These are phyloP conservation scores for Pyrochroa serraticornis DNA, from an alignment of 2,888 invertebrate species.

Conservation along the genomic window DNA sequence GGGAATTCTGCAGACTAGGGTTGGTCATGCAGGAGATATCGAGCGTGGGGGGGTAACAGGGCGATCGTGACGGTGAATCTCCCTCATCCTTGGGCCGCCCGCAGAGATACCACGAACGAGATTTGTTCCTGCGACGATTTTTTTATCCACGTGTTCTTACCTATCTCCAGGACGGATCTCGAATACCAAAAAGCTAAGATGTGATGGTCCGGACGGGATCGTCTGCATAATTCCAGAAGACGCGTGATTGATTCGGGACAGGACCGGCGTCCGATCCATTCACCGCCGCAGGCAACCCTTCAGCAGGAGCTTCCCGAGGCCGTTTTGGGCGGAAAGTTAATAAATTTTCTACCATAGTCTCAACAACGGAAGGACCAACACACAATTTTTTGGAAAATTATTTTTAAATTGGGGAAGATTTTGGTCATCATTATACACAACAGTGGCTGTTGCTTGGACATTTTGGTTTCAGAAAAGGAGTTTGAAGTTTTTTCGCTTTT, in stretches of 20 bases:
- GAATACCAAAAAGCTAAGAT: conserved; percentile 1
- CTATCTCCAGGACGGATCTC: neutral
- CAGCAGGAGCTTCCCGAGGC: too few species aligned
- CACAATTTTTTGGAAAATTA: too few species aligned
- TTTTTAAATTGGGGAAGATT: too few species aligned
- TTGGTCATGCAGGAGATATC: conserved; percentile 19
- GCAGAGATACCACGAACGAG: conserved; percentile 16
- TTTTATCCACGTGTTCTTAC: conserved; percentile 13
- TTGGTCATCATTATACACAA: too few species aligned
- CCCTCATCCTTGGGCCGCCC: conserved; percentile 13
- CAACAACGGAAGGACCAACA: too few species aligned
- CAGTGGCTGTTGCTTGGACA: too few species aligned
- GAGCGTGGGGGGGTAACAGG: conserved; percentile 9
- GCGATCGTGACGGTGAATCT: neutral
- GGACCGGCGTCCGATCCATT: neutral
- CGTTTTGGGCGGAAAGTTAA: too few species aligned
- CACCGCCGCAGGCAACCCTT: too few species aligned
- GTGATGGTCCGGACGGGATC: neutral
- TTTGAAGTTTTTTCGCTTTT: too few species aligned
- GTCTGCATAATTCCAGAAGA: neutral
- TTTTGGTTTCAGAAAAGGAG: too few species aligned
- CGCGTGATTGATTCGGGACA: neutral
- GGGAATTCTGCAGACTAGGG: conserved; percentile 14
- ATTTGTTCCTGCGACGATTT: conserved; percentile 16
- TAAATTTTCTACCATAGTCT: too few species aligned